A percentile compares a stretch with the other conserved stretches of the same genome.
Conservation (phyloP, 1,140 invertebrate genomes). For the Orchestia grillus region DNA sequence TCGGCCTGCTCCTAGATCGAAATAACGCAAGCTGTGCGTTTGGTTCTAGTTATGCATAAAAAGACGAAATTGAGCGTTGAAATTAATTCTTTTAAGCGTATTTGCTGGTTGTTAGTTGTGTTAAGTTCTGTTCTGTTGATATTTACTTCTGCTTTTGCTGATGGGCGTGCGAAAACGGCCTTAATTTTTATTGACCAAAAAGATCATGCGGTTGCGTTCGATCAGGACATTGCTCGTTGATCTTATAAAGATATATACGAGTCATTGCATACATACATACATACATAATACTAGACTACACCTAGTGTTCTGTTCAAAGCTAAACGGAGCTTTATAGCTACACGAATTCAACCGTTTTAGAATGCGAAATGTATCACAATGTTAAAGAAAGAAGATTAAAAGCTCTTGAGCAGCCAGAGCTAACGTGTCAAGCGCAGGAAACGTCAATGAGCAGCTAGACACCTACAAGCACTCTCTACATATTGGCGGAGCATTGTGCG, state of each 20-base stretch:
- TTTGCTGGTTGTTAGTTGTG: background rate
- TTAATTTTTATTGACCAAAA: too few relatives aligned
- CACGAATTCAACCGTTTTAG: too few relatives aligned
- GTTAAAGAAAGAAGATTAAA: background rate
- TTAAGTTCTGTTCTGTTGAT: too few relatives aligned
- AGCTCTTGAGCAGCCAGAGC: background rate
- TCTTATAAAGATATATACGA: too few relatives aligned
- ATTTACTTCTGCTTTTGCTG: background rate
- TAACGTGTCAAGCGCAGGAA: background rate
- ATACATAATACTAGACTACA: too few relatives aligned
- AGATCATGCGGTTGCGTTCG: too few relatives aligned
- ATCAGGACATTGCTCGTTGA: too few relatives aligned
- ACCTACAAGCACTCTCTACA: background rate
- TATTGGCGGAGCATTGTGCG: conserved; percentile 39
- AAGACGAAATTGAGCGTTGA: background rate
- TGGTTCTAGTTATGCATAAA: background rate
- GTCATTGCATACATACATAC: too few relatives aligned
- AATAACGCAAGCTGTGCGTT: background rate
- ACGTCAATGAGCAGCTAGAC: conserved; percentile 20
- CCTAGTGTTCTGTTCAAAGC: too few relatives aligned
- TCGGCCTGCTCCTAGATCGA: background rate
- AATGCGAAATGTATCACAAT: background rate
- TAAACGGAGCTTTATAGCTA: too few relatives aligned
- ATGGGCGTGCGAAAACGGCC: background rate
- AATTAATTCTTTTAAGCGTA: background rate